Conservation (phyloP, 2,797 vertebrate genomes). For the Rhynchonycteris naso region DNA sequence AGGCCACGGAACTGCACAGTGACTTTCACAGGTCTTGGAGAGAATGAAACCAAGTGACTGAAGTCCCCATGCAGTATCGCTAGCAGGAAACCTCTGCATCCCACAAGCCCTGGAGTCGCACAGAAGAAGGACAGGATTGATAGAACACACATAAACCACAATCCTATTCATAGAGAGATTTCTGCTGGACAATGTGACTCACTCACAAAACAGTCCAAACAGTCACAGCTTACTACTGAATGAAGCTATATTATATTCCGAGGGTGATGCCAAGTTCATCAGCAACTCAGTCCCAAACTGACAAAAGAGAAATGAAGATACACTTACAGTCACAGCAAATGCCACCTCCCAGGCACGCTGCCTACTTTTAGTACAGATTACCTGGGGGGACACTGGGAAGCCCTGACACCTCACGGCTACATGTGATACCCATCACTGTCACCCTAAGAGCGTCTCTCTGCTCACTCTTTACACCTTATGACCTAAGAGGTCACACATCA, state of each 20-base stretch:
- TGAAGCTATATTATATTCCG: accelerated
- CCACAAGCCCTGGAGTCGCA: neutral
- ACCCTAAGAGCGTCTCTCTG: neutral
- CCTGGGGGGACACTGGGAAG: too few species aligned
- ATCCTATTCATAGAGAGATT: neutral
- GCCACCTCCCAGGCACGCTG: accelerated
- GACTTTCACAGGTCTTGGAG: neutral
- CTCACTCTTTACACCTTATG: neutral
- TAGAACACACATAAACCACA: accelerated
- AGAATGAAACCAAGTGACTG: accelerated
- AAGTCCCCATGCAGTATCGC: accelerated
- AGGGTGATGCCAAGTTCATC: accelerated
- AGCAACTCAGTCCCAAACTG: too few species aligned
- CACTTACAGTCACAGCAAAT: accelerated
- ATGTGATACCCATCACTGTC: accelerated
- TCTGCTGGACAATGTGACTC: neutral
- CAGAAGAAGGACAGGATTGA: accelerated
- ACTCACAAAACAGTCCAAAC: accelerated
- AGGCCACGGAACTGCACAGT: neutral
- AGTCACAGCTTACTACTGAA: accelerated
- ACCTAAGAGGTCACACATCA: neutral
- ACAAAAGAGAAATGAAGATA: neutral
- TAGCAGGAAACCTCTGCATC: accelerated
- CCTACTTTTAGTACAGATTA: accelerated
- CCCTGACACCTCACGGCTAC: neutral